A percentile compares a stretch with the other conserved stretches of the same genome.
Conservation (phyloP, 2,113 vertebrate genomes). For the Accipiter cooperii region DNA sequence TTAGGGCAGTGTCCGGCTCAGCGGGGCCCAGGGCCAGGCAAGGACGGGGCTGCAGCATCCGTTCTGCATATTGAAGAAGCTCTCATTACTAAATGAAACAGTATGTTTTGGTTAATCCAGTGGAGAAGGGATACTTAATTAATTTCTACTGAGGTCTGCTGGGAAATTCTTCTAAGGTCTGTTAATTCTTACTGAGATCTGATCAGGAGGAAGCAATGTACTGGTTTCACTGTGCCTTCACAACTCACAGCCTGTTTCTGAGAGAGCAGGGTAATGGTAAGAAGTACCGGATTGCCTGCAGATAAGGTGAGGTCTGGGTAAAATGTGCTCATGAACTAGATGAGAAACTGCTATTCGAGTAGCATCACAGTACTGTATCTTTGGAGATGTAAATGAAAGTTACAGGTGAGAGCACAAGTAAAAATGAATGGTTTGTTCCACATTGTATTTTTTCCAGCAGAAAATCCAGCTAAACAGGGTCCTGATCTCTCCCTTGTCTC, state of each 20-base stretch:
- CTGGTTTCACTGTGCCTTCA: neutral
- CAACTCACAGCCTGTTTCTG: fast-evolving
- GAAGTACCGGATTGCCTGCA: neutral
- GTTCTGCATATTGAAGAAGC: neutral
- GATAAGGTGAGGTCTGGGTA: neutral
- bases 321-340: neutral
- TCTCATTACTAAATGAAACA: neutral
- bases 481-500: neutral
- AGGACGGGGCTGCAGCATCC: neutral
- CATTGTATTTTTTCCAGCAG: neutral
- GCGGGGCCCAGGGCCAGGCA: fast-evolving
- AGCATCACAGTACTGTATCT: neutral
- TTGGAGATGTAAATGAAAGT: neutral
- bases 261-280: neutral
- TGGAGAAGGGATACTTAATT: constrained; percentile 37
- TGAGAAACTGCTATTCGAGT: neutral
- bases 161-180: constrained; percentile 59
- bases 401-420: neutral
- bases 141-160: constrained; percentile 18
- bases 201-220: constrained; percentile 22
- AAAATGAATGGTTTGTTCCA: neutral
- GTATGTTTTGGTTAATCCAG: constrained; percentile 3
- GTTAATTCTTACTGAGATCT: constrained; percentile 55
- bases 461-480: neutral
- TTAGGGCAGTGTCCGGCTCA: fast-evolving